Conservation (phyloP, 1,140 invertebrate species). For the Ips nitidus region DNA sequence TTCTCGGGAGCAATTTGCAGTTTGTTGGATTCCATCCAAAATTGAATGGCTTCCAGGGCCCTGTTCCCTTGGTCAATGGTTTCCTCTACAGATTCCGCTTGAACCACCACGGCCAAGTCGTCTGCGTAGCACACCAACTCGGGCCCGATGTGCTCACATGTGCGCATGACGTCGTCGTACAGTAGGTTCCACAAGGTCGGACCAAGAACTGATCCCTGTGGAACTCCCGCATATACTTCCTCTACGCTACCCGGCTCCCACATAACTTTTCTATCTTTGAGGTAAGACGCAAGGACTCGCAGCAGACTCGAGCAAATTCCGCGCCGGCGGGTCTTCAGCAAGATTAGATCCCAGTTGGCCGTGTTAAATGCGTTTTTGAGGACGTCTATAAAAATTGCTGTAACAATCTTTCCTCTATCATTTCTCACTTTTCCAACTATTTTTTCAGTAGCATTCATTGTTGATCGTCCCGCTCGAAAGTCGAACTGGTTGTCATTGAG, state of each 20-base stretch:
- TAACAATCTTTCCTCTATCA: background rate
- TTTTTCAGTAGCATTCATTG: slow-evolving; percentile 19
- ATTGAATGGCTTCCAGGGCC: background rate
- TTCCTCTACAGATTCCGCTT: background rate
- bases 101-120: no score
- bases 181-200: no score
- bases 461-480: slow-evolving; percentile 19
- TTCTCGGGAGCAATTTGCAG: slow-evolving; percentile 25
- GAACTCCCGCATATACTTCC: no score
- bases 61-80: background rate
- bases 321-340: background rate
- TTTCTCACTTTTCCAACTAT: background rate
- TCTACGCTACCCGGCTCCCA: no score
- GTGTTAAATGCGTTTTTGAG: slow-evolving; percentile 34
- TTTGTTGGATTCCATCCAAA: slow-evolving; percentile 14
- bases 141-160: no score
- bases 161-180: no score
- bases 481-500: slow-evolving; percentile 16
- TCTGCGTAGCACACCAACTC: no score
- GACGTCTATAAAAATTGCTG: slow-evolving; percentile 26
- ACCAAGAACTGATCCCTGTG: no score
- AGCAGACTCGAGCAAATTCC: background rate
- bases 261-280: no score
- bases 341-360: slow-evolving; percentile 19
- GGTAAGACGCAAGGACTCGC: background rate